These are phyloP conservation scores for Zapornia atra DNA, from an alignment of 2,113 vertebrate species.

Conservation along the genomic window DNA sequence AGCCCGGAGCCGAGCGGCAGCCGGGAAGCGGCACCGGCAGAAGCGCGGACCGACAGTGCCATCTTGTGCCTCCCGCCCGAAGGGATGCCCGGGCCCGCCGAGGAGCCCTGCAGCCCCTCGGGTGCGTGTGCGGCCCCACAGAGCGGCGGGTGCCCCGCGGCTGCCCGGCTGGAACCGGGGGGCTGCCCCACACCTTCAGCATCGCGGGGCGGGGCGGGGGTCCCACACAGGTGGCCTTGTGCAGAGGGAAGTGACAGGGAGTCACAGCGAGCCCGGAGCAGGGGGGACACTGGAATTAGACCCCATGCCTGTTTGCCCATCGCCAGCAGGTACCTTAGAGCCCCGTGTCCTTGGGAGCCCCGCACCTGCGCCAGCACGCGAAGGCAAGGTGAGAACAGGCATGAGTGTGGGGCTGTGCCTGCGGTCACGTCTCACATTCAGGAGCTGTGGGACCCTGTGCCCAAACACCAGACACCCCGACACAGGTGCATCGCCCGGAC, in stretches of 20 bases:
- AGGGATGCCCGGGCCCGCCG: not conserved
- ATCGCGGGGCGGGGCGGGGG: not conserved
- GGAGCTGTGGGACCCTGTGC: not conserved
- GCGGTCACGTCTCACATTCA: accelerated
- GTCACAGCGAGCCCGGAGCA: not conserved
- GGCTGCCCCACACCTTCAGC: not conserved
- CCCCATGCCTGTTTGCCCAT: not conserved
- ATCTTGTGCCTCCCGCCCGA: constrained; percentile 1
- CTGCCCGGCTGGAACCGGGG: not conserved
- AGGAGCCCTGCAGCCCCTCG: not conserved
- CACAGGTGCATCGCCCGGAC: accelerated
- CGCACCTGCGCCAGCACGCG: accelerated
- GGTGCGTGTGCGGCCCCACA: not conserved
- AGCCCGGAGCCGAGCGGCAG: not conserved
- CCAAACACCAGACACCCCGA: accelerated
- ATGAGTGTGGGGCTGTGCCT: accelerated
- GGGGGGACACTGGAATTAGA: accelerated
- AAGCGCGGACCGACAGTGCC: constrained; percentile 42
- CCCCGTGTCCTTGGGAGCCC: too few species aligned
- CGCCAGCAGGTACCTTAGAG: accelerated
- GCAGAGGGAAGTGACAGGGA: not conserved
- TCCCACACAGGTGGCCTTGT: not conserved
- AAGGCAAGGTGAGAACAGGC: accelerated
- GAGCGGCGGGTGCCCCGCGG: not conserved
- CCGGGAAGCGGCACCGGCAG: not conserved